Conservation (phyloP, 2,113 vertebrate species). For the Plotosus lineatus region DNA sequence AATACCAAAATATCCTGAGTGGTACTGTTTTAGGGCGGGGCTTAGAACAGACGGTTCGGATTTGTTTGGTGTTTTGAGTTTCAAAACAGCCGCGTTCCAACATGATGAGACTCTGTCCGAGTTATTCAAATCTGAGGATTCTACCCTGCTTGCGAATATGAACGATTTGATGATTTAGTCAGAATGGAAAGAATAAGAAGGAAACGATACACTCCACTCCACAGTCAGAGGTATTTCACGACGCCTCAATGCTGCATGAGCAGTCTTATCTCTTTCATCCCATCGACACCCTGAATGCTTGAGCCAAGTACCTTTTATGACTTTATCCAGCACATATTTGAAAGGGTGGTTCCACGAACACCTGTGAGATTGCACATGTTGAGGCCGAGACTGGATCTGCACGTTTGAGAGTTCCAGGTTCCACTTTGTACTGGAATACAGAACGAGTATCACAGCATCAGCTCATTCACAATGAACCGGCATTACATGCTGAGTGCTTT, state of each 20-base stretch:
- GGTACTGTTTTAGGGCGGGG: neutral
- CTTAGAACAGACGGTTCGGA: no score
- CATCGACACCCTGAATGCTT: neutral
- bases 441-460: neutral
- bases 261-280: neutral
- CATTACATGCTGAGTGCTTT: neutral
- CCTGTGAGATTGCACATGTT: neutral
- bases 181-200: no score
- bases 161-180: no score
- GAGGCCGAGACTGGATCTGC: neutral
- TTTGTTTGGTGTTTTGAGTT: neutral
- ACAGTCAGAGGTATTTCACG: no score
- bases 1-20: no score
- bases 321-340: neutral
- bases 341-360: neutral
- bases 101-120: no score
- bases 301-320: neutral
- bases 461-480: neutral
- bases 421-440: neutral
- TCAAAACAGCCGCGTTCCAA: neutral
- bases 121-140: no score
- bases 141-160: no score
- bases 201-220: no score
- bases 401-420: neutral
- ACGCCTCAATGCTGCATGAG: neutral